Evolutionary conservation across 2,888 invertebrate genomes (phyloP), one percentile per base, ranked within the genome.

Genomic region (Dromius quadrimaculatus): DNA sequence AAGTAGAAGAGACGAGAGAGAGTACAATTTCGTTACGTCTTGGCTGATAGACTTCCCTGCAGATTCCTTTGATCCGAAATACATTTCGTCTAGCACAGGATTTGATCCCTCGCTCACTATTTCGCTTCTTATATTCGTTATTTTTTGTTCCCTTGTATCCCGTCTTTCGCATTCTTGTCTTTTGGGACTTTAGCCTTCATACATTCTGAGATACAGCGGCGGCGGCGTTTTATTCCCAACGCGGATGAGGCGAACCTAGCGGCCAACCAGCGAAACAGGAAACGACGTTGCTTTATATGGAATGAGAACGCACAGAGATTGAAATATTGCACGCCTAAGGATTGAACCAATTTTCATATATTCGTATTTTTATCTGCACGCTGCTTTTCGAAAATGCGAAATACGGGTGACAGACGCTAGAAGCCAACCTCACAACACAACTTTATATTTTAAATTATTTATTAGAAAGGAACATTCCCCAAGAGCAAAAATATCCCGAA

Each of bases 291-390:
- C 66, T 78, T 79, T 66, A 66, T 66, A 66, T 68, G 68, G 59
- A 59, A 68, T 57, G 38, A 76, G 74, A 50, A 65, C 65, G 65
- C 45, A 43, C 34, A 43, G 76, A 80, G 80, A 81, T 81, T 81
- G 81, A 81, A 81, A 81, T 81, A 81, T 81, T 80, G 80, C 79
- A 78, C 80, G 80, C 81, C 78, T 79, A 79, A 81, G 80, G 80
- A 81, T 80, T 80, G 77, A 80, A 79, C 81, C 81, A 81, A 81
- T 81, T 81, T 81, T 81, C 80, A 79, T 80, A 79, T 79, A 80
- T 80, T 80, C 80, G 77, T 77, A 77, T 78, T 63, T 66, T 66
- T 66, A 54, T 54, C 66, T 66, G 66, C 38, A 20, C 22, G 19
- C 28, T 54, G 32, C 38, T 54, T 66, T 63, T 54, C 54, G 54